Evolutionary conservation across 2,797 vertebrate species (phyloP), one percentile per base, ranked within the genome.

Genomic region (Bradypodion pumilum): DNA sequence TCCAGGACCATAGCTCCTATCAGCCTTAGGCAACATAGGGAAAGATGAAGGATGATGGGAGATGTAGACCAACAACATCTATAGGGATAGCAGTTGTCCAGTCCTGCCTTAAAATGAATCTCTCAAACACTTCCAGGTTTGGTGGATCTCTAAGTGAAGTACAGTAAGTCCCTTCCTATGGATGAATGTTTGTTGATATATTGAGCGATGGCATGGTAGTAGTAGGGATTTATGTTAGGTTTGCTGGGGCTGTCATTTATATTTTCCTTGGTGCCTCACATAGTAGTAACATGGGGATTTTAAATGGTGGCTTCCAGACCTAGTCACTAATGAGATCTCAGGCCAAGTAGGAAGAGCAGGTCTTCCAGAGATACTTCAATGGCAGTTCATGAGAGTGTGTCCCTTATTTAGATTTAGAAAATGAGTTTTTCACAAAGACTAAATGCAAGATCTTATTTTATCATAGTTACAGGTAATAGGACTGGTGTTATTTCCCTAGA

Each of bases 391-490:
- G 8, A 29, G 42, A 46, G 37, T 21, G 9, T 19, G 42, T n/a
- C n/a, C 23, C 23, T 32, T 7, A 27, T 1, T 37, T 7, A 2
- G 5, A 25, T 72, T 72, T 46, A 37, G 9, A 59, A n/a, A 49
- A 72, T 46, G 49, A 46, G 23, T 21, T 78, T 78, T 78, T 72
- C 35, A 37, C 66, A 84, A 79, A 2, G 4, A 65, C 10, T 76
- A 23, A 84, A 89, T 74, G 84, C 78, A 42, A 1, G 2, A 29
- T 15, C 23, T 27, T 2, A 46, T 32, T 89, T 90, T 63, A 74
- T 80, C 8, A 32, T 0, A 0, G 86, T 74, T 1, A 83, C n/a
- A 9, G 52, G 52, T 84, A 81, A 73, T 15, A 69, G 2, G 46
- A 80, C n/a, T 16, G 27, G 8, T 23, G 59, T 25, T 65, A 42